Base-by-base conservation (phyloP, 2,888 invertebrate genomes). In the Prionchulus punctatus region DNA sequence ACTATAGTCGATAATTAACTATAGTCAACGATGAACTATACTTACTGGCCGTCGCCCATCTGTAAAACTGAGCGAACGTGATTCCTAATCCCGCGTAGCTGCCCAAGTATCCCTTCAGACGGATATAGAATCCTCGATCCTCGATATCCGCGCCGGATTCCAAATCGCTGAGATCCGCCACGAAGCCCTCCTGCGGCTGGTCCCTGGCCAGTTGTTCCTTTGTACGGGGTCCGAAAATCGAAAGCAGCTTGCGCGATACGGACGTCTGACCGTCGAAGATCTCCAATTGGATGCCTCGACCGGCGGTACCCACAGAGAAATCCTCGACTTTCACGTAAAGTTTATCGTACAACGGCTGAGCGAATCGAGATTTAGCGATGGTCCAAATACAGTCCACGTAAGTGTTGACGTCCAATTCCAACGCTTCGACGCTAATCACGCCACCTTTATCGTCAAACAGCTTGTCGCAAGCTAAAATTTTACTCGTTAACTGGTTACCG, bases 221-320 rank as follows among this genome's bases (percentile, higher is more conserved):
- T 18, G 58, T 56, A 26, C 60, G 60, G 30, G 54, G 54, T 28
- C 61, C 64, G 48, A 56, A 57, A 3, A 62, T 55, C 27, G 57
- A 21, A 12, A 65, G 51, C 21, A 82, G 70, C 3, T 79, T 72
- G 30, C 77, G 72, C 2, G 80, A 75, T 59, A 79, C 78, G 0
- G 83, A 83, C 0, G 81, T 82, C 47, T 79, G 75, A 1, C 84
- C 84, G 67, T 82, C 79, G 23, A 79, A 76, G n/a, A 84, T 75
- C 2, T 76, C 77, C 43, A 84, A 67, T 18, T 52, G 52, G 26
- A 53, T 43, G 28, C 3, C 7, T 2, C 18, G n/a, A 21, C 47
- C 18, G 21, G 2, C 4, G 2, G 27, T 26, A 2, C 26, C 26
- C 25, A 53, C 27, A 12, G 42, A 36, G n/a, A 53, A 53, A 23